Conservation (phyloP, 2,113 vertebrate species). For the Spilogale gracilis region DNA sequence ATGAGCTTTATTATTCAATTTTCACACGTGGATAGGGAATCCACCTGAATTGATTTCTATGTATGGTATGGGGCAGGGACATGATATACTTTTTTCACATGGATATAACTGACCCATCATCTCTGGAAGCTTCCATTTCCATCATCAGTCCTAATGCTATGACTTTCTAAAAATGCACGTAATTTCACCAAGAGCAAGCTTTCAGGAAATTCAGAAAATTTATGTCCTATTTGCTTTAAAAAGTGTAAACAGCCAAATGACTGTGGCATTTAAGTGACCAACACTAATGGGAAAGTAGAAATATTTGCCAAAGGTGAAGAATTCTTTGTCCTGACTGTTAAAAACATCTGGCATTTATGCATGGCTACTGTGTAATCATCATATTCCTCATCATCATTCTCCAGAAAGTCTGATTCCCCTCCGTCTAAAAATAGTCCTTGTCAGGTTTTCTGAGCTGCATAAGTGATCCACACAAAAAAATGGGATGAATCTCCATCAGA, state of each 20-base stretch:
- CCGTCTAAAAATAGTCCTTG: constrained; percentile 60
- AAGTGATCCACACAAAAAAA: constrained; percentile 46
- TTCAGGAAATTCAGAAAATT: constrained; percentile 20
- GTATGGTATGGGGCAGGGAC: background rate
- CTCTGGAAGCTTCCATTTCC: background rate
- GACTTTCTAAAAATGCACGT: background rate
- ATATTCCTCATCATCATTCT: background rate
- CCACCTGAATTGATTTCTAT: constrained; percentile 24
- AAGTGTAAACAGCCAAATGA: background rate
- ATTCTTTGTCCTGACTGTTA: constrained; percentile 4
- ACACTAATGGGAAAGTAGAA: background rate
- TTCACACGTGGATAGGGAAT: background rate
- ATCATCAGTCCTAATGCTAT: background rate
- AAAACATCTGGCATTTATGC: background rate
- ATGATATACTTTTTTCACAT: background rate
- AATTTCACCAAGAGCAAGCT: background rate
- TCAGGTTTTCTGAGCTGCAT: constrained; percentile 15
- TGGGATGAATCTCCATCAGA: background rate
- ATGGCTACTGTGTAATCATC: background rate
- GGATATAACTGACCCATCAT: background rate
- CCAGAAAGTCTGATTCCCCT: constrained; percentile 22
- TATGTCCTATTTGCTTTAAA: background rate
- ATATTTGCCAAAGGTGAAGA: background rate
- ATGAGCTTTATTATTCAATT: constrained; percentile 6
- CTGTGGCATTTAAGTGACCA: background rate